Evolutionary conservation across 2,113 vertebrate species (phyloP).

Genomic region (Campylorhamphus procurvoides): DNA sequence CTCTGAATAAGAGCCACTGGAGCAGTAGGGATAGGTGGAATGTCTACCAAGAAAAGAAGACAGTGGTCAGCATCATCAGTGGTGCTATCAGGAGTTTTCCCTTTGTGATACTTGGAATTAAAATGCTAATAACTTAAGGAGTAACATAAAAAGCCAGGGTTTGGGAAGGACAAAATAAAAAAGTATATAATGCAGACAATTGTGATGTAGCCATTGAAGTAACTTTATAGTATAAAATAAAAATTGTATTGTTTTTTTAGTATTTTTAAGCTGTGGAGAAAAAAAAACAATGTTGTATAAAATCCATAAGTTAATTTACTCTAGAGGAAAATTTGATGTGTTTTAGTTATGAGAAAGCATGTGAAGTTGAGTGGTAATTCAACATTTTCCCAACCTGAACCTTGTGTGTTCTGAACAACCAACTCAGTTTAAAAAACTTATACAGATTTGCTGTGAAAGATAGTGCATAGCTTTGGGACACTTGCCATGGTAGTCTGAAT

Average conservation of each 20-base stretch:
- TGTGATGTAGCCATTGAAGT: not conserved
- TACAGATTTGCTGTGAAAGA: not conserved
- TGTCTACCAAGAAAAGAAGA: not conserved
- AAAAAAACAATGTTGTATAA: not conserved
- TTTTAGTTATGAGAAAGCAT: not conserved
- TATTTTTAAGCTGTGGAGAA: not conserved
- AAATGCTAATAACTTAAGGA: not conserved
- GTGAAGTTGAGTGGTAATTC: not conserved
- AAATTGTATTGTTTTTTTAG: not conserved
- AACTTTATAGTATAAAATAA: not conserved
- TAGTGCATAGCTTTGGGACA: not conserved
- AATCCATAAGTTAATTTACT: not conserved
- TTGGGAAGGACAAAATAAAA: not conserved
- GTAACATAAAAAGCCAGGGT: not conserved
- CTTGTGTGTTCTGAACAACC: not conserved
- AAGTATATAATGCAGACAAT: not conserved
- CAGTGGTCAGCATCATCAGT: not conserved
- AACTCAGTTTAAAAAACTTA: not conserved
- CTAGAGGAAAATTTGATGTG: fast-evolving
- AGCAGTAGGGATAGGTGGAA: not conserved
- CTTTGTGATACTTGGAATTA: not conserved
- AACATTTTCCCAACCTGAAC: not conserved
- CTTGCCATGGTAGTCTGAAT: not conserved
- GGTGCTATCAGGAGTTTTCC: fast-evolving
- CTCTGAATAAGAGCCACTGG: not conserved